Percentiles rank a stretch among this genome's conserved stretches.
These are phyloP conservation scores for Drosophila subsilvestris DNA, from an alignment of 2,888 invertebrate species.

Conservation along the genomic window DNA sequence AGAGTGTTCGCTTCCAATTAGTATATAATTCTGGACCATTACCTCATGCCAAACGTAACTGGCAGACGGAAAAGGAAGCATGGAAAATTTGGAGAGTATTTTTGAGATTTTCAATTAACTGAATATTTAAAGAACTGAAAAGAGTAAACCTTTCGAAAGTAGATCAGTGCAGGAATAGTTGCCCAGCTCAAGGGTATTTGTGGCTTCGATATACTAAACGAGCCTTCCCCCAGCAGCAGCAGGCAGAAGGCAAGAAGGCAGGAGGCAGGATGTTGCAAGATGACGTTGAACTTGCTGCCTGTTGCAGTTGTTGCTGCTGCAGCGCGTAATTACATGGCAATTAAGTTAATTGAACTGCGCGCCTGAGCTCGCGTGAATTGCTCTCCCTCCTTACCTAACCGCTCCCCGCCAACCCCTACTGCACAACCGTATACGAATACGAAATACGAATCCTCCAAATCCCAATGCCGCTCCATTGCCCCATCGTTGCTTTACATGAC, in stretches of 20 bases:
- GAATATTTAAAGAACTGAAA: too few relatives aligned
- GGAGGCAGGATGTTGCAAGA: conserved; percentile 51
- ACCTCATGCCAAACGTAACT: too few relatives aligned
- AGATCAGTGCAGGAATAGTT: neutral
- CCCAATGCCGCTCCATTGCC: conserved; percentile 10
- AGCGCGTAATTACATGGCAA: conserved; percentile 82
- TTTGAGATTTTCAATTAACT: too few relatives aligned
- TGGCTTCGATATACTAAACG: neutral
- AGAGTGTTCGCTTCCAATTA: too few relatives aligned
- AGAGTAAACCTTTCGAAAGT: too few relatives aligned
- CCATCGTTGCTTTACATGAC: conserved; percentile 1
- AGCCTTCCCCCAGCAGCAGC: neutral
- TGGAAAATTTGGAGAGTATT: too few relatives aligned
- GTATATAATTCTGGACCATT: too few relatives aligned
- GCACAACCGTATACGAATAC: neutral
- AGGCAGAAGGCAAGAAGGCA: conserved; percentile 56
- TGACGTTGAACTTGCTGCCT: conserved; percentile 41
- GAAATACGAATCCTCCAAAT: neutral
- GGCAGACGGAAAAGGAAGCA: too few relatives aligned
- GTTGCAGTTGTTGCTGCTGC: conserved; percentile 23
- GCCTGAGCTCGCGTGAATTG: conserved; percentile 72
- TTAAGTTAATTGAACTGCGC: conserved; percentile 84
- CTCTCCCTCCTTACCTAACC: conserved; percentile 19
- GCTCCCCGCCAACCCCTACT: neutral
- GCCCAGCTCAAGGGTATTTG: neutral